Evolutionary conservation across 2,113 vertebrate genomes (phyloP).

Genomic region (Acrocephalus kingi): DNA sequence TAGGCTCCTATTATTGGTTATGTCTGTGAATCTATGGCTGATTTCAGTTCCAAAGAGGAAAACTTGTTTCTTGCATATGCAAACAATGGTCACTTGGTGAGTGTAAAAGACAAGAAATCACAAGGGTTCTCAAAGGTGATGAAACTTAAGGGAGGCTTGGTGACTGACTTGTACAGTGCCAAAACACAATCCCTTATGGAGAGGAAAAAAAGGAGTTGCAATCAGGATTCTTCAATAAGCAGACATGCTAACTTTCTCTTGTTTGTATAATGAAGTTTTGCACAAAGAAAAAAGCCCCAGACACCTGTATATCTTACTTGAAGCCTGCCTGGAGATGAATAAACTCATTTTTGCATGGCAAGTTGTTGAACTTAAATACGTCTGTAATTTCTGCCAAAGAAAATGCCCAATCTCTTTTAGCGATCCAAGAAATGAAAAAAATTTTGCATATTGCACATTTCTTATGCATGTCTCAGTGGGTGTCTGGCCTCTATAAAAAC

Average conservation of each 20-base stretch:
- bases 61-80: not conserved
- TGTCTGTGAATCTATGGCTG: not conserved
- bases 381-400: conserved; percentile 27
- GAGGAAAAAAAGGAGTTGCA: not conserved
- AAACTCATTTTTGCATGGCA: conserved; percentile 1
- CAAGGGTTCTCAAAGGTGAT: not conserved
- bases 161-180: not conserved
- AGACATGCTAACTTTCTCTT: not conserved
- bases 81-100: not conserved
- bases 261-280: conserved; percentile 18
- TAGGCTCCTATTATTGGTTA: not conserved
- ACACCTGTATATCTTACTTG: conserved; percentile 14
- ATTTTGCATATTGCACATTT: not conserved
- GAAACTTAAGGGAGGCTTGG: not conserved
- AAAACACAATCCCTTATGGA: not conserved
- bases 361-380: not conserved
- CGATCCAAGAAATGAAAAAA: not conserved
- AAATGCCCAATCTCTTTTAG: not conserved
- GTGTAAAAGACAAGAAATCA: not conserved
- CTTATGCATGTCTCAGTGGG: conserved; percentile 8
- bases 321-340: conserved; percentile 19
- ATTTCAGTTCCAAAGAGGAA: not conserved
- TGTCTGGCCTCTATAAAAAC: conserved; percentile 23
- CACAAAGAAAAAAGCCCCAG: not conserved
- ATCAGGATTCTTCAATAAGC: not conserved